Percentiles rank a stretch among this genome's conserved stretches.
Evolutionary conservation across 1,140 invertebrate genomes (phyloP).

Genomic region (Pinna nobilis): DNA sequence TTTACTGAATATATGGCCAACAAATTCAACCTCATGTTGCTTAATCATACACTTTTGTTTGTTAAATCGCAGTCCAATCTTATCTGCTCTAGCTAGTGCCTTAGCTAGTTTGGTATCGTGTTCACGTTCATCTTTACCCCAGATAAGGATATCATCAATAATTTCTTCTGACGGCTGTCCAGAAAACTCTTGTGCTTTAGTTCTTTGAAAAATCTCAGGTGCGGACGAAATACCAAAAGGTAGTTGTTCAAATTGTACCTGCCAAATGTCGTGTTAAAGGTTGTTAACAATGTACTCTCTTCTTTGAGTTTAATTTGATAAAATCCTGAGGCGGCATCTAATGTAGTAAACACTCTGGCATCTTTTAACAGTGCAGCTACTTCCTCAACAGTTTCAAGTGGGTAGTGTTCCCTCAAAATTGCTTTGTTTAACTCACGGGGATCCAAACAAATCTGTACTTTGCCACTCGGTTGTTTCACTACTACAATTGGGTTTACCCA

Average conservation of each 20-base stretch:
- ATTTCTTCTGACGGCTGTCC: slow-evolving; percentile 37
- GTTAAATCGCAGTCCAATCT: slow-evolving; percentile 15
- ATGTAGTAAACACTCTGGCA: slow-evolving; percentile 31
- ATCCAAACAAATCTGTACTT: slow-evolving; percentile 76
- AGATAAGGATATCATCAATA: slow-evolving; percentile 49
- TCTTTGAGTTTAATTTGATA: slow-evolving; percentile 71
- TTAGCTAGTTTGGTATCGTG: slow-evolving; percentile 36
- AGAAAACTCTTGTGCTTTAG: slow-evolving; percentile 13
- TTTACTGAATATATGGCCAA: slow-evolving; percentile 49
- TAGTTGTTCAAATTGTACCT: slow-evolving; percentile 65
- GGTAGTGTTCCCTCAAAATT: slow-evolving; percentile 64
- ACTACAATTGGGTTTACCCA: slow-evolving; percentile 42
- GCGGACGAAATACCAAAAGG: slow-evolving; percentile 70
- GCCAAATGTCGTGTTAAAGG: slow-evolving; percentile 75
- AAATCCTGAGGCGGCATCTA: slow-evolving; percentile 53
- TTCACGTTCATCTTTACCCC: slow-evolving; percentile 29
- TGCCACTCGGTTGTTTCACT: slow-evolving; percentile 45
- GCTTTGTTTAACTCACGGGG: slow-evolving; percentile 75
- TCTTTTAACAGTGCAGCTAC: slow-evolving; percentile 9
- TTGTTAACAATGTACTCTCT: slow-evolving; percentile 63
- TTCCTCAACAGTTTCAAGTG: slow-evolving; percentile 39
- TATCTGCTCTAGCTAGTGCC: slow-evolving; percentile 35
- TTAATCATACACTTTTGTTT: slow-evolving; percentile 21
- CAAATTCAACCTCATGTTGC: slow-evolving; percentile 24
- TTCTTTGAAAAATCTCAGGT: slow-evolving; percentile 41